phyloP scores from a whole-genome alignment of 2,113 vertebrate genomes.

The Bolborhynchus lineola region DNA sequence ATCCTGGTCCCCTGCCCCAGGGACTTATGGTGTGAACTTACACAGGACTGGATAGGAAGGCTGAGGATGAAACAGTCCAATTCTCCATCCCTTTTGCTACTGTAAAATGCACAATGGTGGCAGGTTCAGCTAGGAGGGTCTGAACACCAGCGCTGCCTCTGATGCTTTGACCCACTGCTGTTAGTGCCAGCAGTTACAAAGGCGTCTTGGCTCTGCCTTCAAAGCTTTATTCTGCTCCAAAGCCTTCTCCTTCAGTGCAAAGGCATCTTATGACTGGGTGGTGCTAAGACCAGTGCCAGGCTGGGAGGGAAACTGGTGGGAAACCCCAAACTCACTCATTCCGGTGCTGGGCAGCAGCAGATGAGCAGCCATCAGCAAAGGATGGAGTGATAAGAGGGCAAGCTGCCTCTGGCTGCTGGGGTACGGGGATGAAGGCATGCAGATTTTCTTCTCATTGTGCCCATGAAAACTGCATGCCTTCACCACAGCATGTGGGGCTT shows the following conservation, averaged over 20 bases:
- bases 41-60: background rate
- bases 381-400: rapidly evolving
- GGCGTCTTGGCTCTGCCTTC: rapidly evolving
- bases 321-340: background rate
- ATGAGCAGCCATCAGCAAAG: background rate
- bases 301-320: background rate
- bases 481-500: background rate
- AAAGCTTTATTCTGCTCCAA: background rate
- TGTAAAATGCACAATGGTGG: rapidly evolving
- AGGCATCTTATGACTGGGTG: background rate
- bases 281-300: background rate
- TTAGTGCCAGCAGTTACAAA: background rate
- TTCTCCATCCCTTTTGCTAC: background rate
- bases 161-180: background rate
- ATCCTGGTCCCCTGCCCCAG: background rate
- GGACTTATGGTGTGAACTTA: background rate
- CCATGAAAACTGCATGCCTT: background rate
- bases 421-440: rapidly evolving
- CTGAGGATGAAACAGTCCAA: background rate
- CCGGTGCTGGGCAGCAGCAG: background rate
- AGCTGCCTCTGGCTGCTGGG: background rate
- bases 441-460: background rate
- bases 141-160: rapidly evolving
- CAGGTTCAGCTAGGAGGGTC: background rate
- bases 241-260: background rate